Percentiles rank a stretch among this genome's conserved stretches.
Evolutionary conservation across 2,888 invertebrate species (phyloP).

Genomic region (Cetonia aurata): DNA sequence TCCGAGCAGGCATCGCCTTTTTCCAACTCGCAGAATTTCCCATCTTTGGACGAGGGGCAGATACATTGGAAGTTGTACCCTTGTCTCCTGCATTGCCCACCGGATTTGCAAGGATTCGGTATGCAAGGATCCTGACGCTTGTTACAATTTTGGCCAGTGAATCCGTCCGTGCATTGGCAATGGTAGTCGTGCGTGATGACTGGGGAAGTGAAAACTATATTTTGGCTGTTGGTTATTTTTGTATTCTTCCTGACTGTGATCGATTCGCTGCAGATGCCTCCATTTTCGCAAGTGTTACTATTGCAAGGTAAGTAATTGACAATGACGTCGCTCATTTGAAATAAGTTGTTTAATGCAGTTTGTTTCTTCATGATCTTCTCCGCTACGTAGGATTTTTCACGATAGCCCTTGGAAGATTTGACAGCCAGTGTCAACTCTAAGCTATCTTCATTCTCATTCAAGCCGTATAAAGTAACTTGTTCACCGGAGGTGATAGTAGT

Average conservation of each 20-base stretch:
- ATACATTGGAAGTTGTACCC: conserved; percentile 87
- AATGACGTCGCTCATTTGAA: conserved; percentile 73
- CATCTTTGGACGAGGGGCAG: conserved; percentile 84
- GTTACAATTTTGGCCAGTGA: conserved; percentile 85
- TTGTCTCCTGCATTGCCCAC: conserved; percentile 86
- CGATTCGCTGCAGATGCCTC: conserved; percentile 80
- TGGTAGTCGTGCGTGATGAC: conserved; percentile 81
- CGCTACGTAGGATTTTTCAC: conserved; percentile 74
- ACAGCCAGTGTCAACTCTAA: conserved; percentile 82
- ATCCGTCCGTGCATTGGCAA: conserved; percentile 88
- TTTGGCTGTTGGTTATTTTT: conserved; percentile 84
- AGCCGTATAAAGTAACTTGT: conserved; percentile 78
- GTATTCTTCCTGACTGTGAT: conserved; percentile 78
- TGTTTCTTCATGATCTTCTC: conserved; percentile 77
- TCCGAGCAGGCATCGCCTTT: conserved; percentile 86
- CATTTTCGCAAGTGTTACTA: conserved; percentile 80
- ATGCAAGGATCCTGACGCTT: conserved; percentile 91
- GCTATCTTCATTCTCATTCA: conserved; percentile 76
- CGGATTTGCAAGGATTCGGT: conserved; percentile 88
- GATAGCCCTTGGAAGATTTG: conserved; percentile 70
- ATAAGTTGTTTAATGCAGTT: conserved; percentile 72
- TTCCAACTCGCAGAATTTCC: conserved; percentile 86
- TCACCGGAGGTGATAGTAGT: conserved; percentile 75
- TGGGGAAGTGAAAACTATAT: conserved; percentile 87
- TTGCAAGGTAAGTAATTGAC: conserved; percentile 86